These are phyloP conservation scores for Apamea monoglypha DNA, from an alignment of 2,888 invertebrate species.

Conservation along the genomic window DNA sequence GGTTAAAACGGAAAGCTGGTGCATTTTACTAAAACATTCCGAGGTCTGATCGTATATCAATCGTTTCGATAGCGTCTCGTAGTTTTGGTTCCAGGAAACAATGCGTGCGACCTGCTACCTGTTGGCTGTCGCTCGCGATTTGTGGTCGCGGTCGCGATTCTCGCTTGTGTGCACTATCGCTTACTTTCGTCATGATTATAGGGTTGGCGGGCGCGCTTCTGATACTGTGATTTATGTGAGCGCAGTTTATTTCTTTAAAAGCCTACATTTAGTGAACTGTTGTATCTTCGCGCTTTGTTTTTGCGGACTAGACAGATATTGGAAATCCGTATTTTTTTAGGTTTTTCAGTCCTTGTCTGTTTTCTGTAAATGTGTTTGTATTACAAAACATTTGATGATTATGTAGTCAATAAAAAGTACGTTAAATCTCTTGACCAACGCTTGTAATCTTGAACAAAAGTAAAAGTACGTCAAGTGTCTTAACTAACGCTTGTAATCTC, in stretches of 20 bases:
- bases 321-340: neutral
- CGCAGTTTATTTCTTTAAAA: conserved; percentile 29
- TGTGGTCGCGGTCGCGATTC: conserved; percentile 76
- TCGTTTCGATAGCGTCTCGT: conserved; percentile 85
- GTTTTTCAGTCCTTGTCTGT: neutral
- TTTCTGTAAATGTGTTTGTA: neutral
- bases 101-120: conserved; percentile 87
- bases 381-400: neutral
- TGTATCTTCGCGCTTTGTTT: neutral
- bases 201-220: conserved; percentile 63
- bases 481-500: conserved; percentile 22
- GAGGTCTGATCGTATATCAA: conserved; percentile 87
- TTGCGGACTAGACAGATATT: too few species aligned
- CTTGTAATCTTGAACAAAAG: conserved; percentile 34
- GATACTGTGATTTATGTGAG: conserved; percentile 48
- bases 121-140: conserved; percentile 81
- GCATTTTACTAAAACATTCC: conserved; percentile 87
- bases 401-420: neutral
- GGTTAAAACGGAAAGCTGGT: conserved; percentile 86
- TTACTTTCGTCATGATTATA: conserved; percentile 70
- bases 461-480: neutral
- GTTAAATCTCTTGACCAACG: neutral
- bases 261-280: conserved; percentile 21
- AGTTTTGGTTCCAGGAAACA: conserved; percentile 86
- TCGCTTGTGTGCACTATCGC: conserved; percentile 74